Conservation (phyloP, 1,140 invertebrate genomes). For the Hydropsyche tenuis region DNA sequence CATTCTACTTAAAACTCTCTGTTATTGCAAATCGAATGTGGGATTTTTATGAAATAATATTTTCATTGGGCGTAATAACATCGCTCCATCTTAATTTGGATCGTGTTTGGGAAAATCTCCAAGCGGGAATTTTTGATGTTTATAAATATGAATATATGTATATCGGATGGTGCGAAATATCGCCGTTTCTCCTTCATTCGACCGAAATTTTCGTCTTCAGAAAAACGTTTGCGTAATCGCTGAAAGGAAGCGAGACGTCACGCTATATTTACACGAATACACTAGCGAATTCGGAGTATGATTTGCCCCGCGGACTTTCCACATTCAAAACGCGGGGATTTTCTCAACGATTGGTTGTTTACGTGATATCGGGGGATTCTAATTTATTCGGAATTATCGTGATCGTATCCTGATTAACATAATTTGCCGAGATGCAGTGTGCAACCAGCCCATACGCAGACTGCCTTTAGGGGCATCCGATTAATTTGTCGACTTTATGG, state of each 20-base stretch:
- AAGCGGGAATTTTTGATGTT: too few species aligned
- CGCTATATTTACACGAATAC: constrained; percentile 10
- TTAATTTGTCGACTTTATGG: constrained; percentile 2
- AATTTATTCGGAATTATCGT: background rate
- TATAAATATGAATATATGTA: too few species aligned
- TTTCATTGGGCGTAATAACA: too few species aligned
- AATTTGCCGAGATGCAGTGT: background rate
- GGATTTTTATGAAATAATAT: too few species aligned
- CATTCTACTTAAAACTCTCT: too few species aligned
- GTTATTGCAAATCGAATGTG: too few species aligned
- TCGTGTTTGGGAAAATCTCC: too few species aligned
- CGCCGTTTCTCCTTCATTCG: constrained; percentile 4
- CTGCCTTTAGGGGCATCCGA: background rate
- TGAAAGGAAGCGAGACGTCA: constrained; percentile 8
- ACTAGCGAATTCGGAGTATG: background rate
- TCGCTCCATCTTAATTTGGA: too few species aligned
- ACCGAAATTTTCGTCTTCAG: constrained; percentile 1
- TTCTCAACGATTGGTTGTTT: too few species aligned
- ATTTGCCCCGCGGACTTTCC: background rate
- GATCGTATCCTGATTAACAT: background rate
- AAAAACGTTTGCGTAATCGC: constrained; percentile 19
- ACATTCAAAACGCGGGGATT: too few species aligned
- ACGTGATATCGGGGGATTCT: too few species aligned
- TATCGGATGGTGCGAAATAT: background rate
- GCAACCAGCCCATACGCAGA: background rate